Base-by-base conservation (phyloP, 1,140 invertebrate species). In the Platyscapa corneri region DNA sequence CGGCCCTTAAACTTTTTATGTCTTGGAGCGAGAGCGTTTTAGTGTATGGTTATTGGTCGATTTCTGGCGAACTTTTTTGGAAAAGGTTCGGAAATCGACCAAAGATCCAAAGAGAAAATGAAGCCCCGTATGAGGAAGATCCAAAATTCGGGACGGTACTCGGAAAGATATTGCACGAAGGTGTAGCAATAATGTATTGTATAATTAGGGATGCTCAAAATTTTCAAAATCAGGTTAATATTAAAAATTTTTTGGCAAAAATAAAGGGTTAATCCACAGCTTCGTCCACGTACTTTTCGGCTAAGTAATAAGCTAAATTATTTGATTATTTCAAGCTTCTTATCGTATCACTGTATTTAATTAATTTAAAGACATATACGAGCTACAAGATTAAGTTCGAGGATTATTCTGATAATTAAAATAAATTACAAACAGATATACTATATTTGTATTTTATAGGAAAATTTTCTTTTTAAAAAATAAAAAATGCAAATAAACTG, bases 1-100 rank as follows among this genome's bases (percentile, higher is more conserved):
- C 37, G 64, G 37, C 70, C 32, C 67, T 75, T 83, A 65, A 77
- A 77, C 23, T 67, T 83, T 83, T 83, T 83, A 83, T 39, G 39
- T 30, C 49, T 27, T 20, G 27, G 27, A 64, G 27, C 49, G 49
- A 53, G 18, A 53, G 18, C 49, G 16, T 53, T 53, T 53, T 53
- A 7, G 16, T 53, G 16, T 53, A 53, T 16, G 49, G n/a, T n/a
- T n/a, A n/a, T n/a, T 46, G 42, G 56, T 6, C 56, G 56, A 60
- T 27, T 23, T 27, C 27, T 10, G 23, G 3, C 56, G 23, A 14
- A 60, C 32, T 37, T 37, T 23, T 32, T 72, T 74, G 37, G 70
- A 42, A 42, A 74, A 42, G 70, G 20, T 42, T 20, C 0, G 23
- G 42, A 74, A 42, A n/a, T 42, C 23, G 20, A 27, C 37, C 20